Percentiles rank a stretch among this genome's conserved stretches.
phyloP scores from a whole-genome alignment of 2,113 vertebrate species.

The Ahaetulla prasina region DNA sequence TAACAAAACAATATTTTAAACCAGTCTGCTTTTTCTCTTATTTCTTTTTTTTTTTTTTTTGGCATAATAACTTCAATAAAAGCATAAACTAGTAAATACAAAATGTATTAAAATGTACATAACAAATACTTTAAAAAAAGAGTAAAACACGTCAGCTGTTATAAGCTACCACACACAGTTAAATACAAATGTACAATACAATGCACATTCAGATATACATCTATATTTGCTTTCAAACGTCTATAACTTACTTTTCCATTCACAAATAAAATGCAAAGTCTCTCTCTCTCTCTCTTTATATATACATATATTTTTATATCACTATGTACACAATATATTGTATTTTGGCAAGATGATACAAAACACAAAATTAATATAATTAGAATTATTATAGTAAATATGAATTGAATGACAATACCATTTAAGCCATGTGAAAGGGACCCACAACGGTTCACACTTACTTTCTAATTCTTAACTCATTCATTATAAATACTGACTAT shows the following conservation, averaged over 20 bases:
- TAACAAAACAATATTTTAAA: conserved; percentile 3
- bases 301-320: conserved; percentile 63
- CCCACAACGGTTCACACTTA: conserved; percentile 57
- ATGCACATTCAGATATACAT: conserved; percentile 84
- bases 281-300: conserved; percentile 52
- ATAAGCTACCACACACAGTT: conserved; percentile 80
- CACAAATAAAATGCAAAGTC: conserved; percentile 83
- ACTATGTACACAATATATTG: conserved; percentile 67
- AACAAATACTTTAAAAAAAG: conserved; percentile 82
- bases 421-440: conserved; percentile 47
- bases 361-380: conserved; percentile 64
- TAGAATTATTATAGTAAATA: conserved; percentile 51
- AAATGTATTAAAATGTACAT: conserved; percentile 99
- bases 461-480: conserved; percentile 58
- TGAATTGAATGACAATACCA: conserved; percentile 53
- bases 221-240: conserved; percentile 70
- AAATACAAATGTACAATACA: conserved; percentile 82
- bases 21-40: conserved; percentile 15
- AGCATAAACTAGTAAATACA: conserved; percentile 88
- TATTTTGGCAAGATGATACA: conserved; percentile 69
- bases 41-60: conserved; percentile 45
- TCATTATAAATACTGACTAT: conserved; percentile 58
- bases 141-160: conserved; percentile 75
- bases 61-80: conserved; percentile 70
- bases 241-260: conserved; percentile 77